phyloP scores from a whole-genome alignment of 2,113 vertebrate genomes.

The Australoheros scitulus region DNA sequence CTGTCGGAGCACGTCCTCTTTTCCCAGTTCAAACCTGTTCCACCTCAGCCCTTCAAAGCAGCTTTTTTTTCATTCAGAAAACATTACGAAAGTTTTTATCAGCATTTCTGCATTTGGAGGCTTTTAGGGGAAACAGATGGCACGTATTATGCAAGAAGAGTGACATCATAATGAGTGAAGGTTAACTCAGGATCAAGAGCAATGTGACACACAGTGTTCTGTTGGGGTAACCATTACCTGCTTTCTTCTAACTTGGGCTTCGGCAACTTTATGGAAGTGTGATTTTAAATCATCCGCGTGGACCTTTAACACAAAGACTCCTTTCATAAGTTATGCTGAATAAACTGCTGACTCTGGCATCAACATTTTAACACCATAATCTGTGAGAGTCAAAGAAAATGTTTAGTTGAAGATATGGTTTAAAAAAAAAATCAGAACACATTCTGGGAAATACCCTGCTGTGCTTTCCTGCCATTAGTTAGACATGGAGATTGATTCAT shows the following conservation, averaged over 20 bases:
- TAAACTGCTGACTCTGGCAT: background rate
- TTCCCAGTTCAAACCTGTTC: background rate
- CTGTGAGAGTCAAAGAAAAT: background rate
- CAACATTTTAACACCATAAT: background rate
- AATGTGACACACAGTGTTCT: background rate
- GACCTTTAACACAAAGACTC: background rate
- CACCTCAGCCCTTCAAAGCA: background rate
- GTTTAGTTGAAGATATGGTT: too few species aligned
- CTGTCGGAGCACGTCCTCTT: background rate
- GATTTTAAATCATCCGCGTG: background rate
- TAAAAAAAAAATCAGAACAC: background rate
- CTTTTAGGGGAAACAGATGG: background rate
- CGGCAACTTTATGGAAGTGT: background rate
- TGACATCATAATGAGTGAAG: background rate
- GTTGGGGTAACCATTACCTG: background rate
- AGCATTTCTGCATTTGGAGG: background rate
- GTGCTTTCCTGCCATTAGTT: background rate
- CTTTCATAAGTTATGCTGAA: background rate
- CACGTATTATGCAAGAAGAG: background rate
- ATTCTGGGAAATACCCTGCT: background rate
- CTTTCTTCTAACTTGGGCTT: background rate
- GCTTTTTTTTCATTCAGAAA: rapidly evolving
- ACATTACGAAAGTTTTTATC: background rate
- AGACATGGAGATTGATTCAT: background rate
- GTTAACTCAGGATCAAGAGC: background rate